These are phyloP conservation scores for Procapra przewalskii DNA, from an alignment of 2,113 vertebrate genomes.

Conservation along the genomic window DNA sequence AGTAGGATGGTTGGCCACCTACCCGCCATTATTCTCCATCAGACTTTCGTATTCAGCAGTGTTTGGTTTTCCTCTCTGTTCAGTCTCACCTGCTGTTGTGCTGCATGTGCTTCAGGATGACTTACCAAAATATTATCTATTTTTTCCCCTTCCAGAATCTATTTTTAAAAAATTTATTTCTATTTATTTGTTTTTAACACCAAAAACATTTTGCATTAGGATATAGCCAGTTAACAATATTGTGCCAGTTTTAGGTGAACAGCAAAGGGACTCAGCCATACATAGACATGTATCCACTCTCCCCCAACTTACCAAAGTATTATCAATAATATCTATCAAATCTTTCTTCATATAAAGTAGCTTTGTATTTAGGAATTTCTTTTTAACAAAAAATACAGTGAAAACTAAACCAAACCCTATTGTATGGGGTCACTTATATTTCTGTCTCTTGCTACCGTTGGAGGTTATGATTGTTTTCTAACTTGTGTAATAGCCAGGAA, in stretches of 20 bases:
- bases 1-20: background rate
- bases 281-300: background rate
- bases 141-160: background rate
- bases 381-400: background rate
- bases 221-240: background rate
- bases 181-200: background rate
- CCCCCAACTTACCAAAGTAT: background rate
- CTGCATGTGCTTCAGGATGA: background rate
- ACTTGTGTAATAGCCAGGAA: background rate
- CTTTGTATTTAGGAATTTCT: background rate
- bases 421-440: background rate
- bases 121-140: background rate
- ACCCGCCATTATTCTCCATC: fast-evolving
- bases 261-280: background rate
- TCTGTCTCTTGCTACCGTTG: background rate
- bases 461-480: background rate
- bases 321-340: background rate
- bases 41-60: background rate
- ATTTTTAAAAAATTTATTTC: background rate
- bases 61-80: background rate
- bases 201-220: background rate
- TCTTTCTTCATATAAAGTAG: background rate
- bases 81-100: background rate
- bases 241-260: background rate
- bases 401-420: background rate